Evolutionary conservation across 2,888 invertebrate genomes (phyloP).

Genomic region (Drosophila picticornis): DNA sequence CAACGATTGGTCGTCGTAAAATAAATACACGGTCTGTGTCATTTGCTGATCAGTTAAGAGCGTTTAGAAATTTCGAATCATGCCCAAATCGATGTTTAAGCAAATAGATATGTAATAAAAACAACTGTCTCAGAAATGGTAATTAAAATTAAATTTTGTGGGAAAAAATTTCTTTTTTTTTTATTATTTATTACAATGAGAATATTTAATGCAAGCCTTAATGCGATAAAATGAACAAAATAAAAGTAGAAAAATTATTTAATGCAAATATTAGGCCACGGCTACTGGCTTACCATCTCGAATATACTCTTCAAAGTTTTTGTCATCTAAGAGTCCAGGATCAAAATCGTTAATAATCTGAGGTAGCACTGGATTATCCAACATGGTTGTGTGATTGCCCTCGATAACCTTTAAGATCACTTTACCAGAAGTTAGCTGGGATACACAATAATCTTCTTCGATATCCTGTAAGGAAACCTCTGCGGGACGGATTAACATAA

Average conservation of each 20-base stretch:
- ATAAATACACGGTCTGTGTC: neutral
- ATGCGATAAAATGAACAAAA: conserved; percentile 16
- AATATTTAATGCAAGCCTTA: conserved; percentile 15
- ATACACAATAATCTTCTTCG: conserved; percentile 89
- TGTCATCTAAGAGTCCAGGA: conserved; percentile 81
- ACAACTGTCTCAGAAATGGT: neutral
- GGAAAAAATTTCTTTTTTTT: conserved; percentile 18
- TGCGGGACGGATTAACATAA: conserved; percentile 89
- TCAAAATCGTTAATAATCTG: conserved; percentile 87
- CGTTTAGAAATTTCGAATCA: neutral
- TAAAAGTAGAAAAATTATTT: neutral
- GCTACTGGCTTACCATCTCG: conserved; percentile 67
- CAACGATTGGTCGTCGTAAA: neutral
- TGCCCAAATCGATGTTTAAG: neutral
- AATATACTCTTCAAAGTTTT: conserved; percentile 80
- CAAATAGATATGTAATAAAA: neutral
- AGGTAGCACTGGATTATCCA: conserved; percentile 88
- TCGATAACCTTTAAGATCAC: conserved; percentile 89
- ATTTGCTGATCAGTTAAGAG: conserved; percentile 8
- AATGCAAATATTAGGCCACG: conserved; percentile 38
- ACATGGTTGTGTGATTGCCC: conserved; percentile 90
- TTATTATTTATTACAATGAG: conserved; percentile 7
- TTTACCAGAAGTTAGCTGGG: conserved; percentile 87
- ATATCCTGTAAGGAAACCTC: conserved; percentile 86
- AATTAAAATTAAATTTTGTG: neutral